Conservation (phyloP, 2,888 invertebrate genomes). For the Acanthosepion pharaonis region DNA sequence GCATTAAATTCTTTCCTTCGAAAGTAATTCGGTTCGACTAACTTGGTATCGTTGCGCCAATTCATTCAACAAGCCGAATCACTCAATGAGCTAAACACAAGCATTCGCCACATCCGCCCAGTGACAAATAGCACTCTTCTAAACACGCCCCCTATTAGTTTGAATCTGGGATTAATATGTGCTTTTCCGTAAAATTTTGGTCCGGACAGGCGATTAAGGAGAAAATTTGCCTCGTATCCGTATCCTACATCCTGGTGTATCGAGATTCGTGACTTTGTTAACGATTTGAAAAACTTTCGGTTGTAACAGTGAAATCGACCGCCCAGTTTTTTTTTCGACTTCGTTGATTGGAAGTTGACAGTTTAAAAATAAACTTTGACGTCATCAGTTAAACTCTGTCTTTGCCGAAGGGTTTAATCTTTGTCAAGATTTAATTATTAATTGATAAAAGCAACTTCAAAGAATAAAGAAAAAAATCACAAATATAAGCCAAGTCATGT, state of each 20-base stretch:
- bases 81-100: neutral
- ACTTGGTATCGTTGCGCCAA: neutral
- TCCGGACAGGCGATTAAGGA: neutral
- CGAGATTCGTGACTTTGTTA: neutral
- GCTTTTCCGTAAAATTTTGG: neutral
- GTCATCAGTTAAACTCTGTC: neutral
- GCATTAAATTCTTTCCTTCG: neutral
- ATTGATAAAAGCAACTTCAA: too few relatives aligned
- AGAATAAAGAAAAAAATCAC: too few relatives aligned
- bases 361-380: neutral
- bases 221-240: accelerated
- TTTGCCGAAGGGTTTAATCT: neutral
- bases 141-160: neutral
- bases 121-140: neutral
- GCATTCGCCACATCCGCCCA: neutral
- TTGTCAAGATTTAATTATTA: neutral
- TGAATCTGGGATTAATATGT: neutral
- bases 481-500: too few relatives aligned
- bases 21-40: neutral
- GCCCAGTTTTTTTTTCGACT: neutral
- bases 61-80: neutral
- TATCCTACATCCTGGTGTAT: neutral
- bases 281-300: neutral
- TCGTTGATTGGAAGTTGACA: neutral
- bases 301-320: neutral